Evolutionary conservation across 2,113 vertebrate species (phyloP).

Genomic region (Passer domesticus): DNA sequence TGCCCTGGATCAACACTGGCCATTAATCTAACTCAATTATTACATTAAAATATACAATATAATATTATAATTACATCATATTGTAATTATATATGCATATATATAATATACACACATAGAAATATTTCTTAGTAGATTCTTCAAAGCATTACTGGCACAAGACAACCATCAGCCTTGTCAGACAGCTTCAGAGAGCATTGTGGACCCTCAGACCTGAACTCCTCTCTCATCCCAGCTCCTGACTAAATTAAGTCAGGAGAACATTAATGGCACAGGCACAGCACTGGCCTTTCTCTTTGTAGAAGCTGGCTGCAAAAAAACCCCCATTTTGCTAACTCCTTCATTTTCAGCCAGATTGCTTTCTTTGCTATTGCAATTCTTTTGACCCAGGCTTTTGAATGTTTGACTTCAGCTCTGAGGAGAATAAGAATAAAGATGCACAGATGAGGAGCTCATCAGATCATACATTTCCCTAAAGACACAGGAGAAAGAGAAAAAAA

Average conservation of each 20-base stretch:
- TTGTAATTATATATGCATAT: no score
- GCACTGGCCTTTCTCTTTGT: background rate
- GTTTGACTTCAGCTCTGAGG: background rate
- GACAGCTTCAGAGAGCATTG: background rate
- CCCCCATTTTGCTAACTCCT: background rate
- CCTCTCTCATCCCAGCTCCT: background rate
- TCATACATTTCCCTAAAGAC: background rate
- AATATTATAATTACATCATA: no score
- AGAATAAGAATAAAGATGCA: constrained; percentile 2
- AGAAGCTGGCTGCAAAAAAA: background rate
- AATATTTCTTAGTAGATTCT: background rate
- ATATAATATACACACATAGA: background rate
- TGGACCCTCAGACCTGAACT: background rate
- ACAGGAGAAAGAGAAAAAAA: background rate
- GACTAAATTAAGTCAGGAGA: background rate
- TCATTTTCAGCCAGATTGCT: background rate
- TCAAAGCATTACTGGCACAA: background rate
- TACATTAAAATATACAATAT: no score
- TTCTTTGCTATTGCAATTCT: background rate
- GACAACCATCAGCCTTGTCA: background rate
- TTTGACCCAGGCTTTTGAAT: constrained; percentile 3
- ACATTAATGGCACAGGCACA: background rate
- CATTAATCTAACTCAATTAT: background rate
- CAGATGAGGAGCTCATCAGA: background rate
- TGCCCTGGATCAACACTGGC: background rate